These are phyloP conservation scores for Drosophila colorata DNA, from an alignment of 2,888 invertebrate genomes.

Conservation along the genomic window DNA sequence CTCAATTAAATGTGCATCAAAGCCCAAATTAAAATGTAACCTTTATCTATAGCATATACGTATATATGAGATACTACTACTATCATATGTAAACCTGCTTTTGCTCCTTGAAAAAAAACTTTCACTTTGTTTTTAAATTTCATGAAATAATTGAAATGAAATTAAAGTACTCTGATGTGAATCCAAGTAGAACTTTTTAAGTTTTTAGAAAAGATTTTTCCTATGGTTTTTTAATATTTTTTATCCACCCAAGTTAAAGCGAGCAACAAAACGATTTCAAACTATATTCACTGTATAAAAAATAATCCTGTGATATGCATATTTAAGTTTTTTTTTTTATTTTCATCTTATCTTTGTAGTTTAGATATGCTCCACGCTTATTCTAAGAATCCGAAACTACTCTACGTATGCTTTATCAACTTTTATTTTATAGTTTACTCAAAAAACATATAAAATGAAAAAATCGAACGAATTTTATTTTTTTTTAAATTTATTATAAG, in stretches of 20 bases:
- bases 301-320: conserved; percentile 69
- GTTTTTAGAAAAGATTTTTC: neutral
- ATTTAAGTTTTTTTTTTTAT: conserved; percentile 52
- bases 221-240: neutral
- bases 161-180: conserved; percentile 27
- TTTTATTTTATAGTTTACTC: neutral
- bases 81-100: conserved; percentile 14
- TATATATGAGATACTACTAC: conserved; percentile 13
- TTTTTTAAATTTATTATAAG: conserved; percentile 24
- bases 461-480: conserved; percentile 54
- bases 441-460: conserved; percentile 11
- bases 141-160: conserved; percentile 67
- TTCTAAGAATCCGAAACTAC: conserved; percentile 24
- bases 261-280: conserved; percentile 28
- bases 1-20: conserved; percentile 39
- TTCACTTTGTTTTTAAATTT: conserved; percentile 53
- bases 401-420: conserved; percentile 25
- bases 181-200: conserved; percentile 2
- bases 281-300: conserved; percentile 38
- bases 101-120: conserved; percentile 35
- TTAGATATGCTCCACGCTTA: conserved; percentile 3
- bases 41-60: conserved; percentile 2
- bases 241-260: neutral
- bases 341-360: conserved; percentile 1
- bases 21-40: neutral